These are phyloP conservation scores for Macrobrachium nipponense DNA, from an alignment of 1,140 invertebrate genomes.

Conservation along the genomic window DNA sequence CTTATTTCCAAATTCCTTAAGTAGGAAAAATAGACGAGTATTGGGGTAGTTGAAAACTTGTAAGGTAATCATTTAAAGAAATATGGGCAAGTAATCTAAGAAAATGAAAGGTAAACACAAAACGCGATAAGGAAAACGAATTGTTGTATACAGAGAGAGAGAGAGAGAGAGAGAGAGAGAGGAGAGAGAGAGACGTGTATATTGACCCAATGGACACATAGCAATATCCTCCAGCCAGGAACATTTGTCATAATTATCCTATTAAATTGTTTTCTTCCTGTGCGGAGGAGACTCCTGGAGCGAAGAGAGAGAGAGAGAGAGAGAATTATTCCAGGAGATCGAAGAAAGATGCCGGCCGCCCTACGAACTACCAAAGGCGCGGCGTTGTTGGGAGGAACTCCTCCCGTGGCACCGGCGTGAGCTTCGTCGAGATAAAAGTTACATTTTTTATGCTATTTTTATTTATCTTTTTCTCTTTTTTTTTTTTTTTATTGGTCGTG, in stretches of 20 bases:
- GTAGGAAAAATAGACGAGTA: no score
- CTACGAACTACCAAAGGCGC: no score
- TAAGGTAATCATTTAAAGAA: no score
- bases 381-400: no score
- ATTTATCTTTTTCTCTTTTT: not conserved
- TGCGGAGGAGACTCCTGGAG: conserved; percentile 16
- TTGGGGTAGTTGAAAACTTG: no score
- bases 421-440: not conserved
- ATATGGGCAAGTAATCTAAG: not conserved
- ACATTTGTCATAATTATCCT: conserved; percentile 53
- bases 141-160: not conserved
- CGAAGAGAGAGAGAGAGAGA: not conserved
- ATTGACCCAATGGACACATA: conserved; percentile 49
- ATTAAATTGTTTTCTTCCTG: conserved; percentile 43
- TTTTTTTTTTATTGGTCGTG: conserved; percentile 16
- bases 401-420: no score
- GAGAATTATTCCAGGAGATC: not conserved
- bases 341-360: no score
- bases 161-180: not conserved
- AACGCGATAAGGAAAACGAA: not conserved
- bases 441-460: no score
- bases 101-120: not conserved
- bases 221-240: conserved; percentile 43
- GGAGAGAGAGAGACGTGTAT: conserved; percentile 37
- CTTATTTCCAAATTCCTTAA: no score